Evolutionary conservation across 2,797 vertebrate genomes (phyloP).

Genomic region (Dryobates pubescens): DNA sequence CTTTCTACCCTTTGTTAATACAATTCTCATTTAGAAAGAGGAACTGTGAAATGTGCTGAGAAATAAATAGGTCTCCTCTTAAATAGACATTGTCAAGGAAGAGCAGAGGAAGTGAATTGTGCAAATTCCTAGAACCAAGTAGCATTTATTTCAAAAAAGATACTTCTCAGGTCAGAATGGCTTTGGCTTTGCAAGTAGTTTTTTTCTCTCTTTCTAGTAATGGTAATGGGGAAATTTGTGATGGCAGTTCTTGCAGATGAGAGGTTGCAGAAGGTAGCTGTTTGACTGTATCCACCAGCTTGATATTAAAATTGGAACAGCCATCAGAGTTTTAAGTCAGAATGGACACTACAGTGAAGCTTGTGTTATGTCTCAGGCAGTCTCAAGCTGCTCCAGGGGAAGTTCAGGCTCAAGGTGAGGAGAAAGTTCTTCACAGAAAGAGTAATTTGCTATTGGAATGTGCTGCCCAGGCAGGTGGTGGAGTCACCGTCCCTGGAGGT

Average conservation of each 20-base stretch:
- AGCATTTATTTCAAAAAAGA: slow-evolving; percentile 26
- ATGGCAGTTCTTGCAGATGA: background rate
- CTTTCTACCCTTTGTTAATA: slow-evolving; percentile 44
- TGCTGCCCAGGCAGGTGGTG: no score
- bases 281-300: background rate
- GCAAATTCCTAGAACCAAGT: slow-evolving; percentile 41
- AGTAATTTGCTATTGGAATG: no score
- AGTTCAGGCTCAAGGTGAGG: no score
- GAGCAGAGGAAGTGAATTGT: slow-evolving; percentile 61
- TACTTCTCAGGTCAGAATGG: background rate
- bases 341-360: background rate
- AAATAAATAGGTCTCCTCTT: slow-evolving; percentile 66
- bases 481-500: no score
- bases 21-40: slow-evolving; percentile 66
- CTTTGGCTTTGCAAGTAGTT: slow-evolving; percentile 29
- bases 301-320: background rate
- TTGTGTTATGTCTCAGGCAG: background rate
- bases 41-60: slow-evolving; percentile 60
- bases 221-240: background rate
- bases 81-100: slow-evolving; percentile 58
- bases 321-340: background rate
- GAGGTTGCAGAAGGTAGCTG: background rate
- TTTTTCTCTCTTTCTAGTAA: background rate
- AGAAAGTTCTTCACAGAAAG: no score
- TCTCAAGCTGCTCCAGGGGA: no score